These are phyloP conservation scores for Aradophagus sp. DNA, from an alignment of 1,140 invertebrate genomes.

Conservation along the genomic window DNA sequence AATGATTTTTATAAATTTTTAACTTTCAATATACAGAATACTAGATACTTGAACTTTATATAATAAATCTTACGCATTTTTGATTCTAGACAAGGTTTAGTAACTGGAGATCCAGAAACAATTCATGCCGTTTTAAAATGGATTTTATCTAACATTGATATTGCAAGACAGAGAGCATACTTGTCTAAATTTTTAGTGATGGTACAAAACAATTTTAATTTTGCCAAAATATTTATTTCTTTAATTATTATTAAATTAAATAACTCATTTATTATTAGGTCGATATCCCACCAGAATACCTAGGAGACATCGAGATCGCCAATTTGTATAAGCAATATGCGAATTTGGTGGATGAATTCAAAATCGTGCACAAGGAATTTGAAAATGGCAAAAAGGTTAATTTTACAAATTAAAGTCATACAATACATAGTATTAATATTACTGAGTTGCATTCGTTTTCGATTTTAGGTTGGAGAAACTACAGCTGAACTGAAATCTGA, in stretches of 20 bases:
- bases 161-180: slow-evolving; percentile 88
- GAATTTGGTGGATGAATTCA: slow-evolving; percentile 87
- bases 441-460: too few relatives aligned
- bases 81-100: slow-evolving; percentile 81
- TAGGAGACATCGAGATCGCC: slow-evolving; percentile 84
- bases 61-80: slow-evolving; percentile 47
- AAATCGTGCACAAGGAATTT: slow-evolving; percentile 84
- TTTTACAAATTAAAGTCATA: too few relatives aligned
- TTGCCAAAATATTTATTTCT: slow-evolving; percentile 36
- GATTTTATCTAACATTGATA: slow-evolving; percentile 82
- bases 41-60: too few relatives aligned
- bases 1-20: not conserved
- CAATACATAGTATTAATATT: too few relatives aligned
- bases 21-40: not conserved
- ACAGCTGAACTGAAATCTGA: slow-evolving; percentile 82
- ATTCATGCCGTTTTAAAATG: slow-evolving; percentile 87
- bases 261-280: too few relatives aligned
- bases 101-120: slow-evolving; percentile 83
- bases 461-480: slow-evolving; percentile 69
- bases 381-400: slow-evolving; percentile 78
- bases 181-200: slow-evolving; percentile 84
- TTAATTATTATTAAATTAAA: slow-evolving; percentile 11
- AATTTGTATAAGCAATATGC: slow-evolving; percentile 85
- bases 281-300: slow-evolving; percentile 87
- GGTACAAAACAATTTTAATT: slow-evolving; percentile 58